These are phyloP conservation scores for Cyprinodon diabolis DNA, from an alignment of 2,797 vertebrate species.

Conservation along the genomic window DNA sequence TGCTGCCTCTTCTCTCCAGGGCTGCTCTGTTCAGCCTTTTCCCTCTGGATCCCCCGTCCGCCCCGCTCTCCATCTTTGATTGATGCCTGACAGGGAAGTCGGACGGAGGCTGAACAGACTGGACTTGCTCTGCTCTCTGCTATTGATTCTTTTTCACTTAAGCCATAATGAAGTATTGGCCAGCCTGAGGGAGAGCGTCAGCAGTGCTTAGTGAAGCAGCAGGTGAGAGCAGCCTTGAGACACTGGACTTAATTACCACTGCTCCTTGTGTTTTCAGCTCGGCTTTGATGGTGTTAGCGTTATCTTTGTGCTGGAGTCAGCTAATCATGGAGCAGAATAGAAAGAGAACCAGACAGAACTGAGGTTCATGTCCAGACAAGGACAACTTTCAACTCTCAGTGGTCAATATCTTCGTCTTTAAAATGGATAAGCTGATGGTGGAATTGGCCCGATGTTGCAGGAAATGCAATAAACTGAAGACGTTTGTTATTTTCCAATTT, in stretches of 20 bases:
- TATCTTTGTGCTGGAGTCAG: not conserved
- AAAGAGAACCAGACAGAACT: not conserved
- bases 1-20: not conserved
- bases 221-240: slow-evolving; percentile 43
- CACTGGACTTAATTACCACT: slow-evolving; percentile 58
- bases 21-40: slow-evolving; percentile 31
- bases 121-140: slow-evolving; percentile 34
- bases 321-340: not conserved
- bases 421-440: not conserved
- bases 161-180: slow-evolving; percentile 71
- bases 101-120: slow-evolving; percentile 26
- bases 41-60: slow-evolving; percentile 9
- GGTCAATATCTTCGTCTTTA: not conserved
- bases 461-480: too few species aligned
- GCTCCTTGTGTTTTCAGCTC: slow-evolving; percentile 29
- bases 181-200: slow-evolving; percentile 52
- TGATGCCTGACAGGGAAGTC: slow-evolving; percentile 56
- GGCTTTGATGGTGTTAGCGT: not conserved
- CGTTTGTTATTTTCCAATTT: not conserved
- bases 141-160: slow-evolving; percentile 70
- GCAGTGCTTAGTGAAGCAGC: slow-evolving; percentile 60
- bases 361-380: not conserved
- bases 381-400: not conserved
- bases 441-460: not conserved
- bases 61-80: slow-evolving; percentile 29